A percentile compares a stretch with the other conserved stretches of the same genome.
Evolutionary conservation across 2,113 vertebrate genomes (phyloP).

Genomic region (Petrocephalus microphthalmus): DNA sequence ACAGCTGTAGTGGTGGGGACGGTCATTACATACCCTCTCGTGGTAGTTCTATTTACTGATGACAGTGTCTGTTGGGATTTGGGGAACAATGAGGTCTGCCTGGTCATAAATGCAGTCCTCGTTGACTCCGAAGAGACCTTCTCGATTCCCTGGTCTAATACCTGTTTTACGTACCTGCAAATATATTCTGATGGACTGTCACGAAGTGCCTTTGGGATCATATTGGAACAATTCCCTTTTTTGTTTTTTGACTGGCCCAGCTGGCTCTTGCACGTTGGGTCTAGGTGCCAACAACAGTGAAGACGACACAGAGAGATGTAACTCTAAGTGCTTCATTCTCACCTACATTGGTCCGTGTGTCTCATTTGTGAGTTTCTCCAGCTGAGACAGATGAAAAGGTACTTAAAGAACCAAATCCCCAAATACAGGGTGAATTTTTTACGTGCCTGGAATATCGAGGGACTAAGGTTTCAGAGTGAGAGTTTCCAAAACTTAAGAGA

Average conservation of each 20-base stretch:
- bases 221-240: not conserved
- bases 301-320: not conserved
- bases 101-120: not conserved
- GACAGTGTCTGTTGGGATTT: not conserved
- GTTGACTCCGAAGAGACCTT: not conserved
- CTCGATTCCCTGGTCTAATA: not conserved
- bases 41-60: not conserved
- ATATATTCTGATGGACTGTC: not conserved
- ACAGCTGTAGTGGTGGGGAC: not conserved
- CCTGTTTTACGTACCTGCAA: not conserved
- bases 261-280: not conserved
- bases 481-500: not conserved
- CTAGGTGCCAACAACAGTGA: not conserved
- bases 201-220: not conserved
- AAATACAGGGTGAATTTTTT: not conserved
- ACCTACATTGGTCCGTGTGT: not conserved
- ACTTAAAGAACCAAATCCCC: not conserved
- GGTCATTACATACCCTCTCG: not conserved
- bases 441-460: not conserved
- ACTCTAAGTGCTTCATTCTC: not conserved
- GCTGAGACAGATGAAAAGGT: not conserved
- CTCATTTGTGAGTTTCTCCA: not conserved
- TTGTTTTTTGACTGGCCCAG: not conserved
- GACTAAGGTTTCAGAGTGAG: not conserved
- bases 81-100: not conserved